Evolutionary conservation across 1,140 invertebrate species (phyloP).

Genomic region (Lepidurus packardi): DNA sequence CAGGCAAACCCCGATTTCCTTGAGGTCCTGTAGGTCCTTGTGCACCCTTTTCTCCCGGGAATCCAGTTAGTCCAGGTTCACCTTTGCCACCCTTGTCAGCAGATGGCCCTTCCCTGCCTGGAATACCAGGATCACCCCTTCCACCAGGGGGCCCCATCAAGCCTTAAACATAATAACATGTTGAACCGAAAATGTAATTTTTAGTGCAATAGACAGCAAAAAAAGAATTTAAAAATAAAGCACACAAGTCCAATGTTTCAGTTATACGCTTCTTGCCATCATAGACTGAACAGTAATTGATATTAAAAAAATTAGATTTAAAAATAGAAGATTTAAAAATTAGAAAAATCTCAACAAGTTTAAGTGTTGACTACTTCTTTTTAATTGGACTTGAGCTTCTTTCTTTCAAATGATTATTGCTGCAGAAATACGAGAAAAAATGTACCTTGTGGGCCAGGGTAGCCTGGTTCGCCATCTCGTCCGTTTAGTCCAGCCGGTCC

Average conservation of each 20-base stretch:
- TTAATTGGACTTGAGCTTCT: neutral
- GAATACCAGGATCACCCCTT: slow-evolving; percentile 59
- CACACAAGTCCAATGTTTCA: too few species aligned
- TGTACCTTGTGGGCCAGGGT: slow-evolving; percentile 25
- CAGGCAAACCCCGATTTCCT: slow-evolving; percentile 42
- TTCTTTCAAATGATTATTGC: too few species aligned
- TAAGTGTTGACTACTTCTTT: neutral
- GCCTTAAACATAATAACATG: neutral
- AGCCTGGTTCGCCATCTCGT: slow-evolving; percentile 58
- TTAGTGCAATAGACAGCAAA: too few species aligned
- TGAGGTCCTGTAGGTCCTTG: slow-evolving; percentile 42
- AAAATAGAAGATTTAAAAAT: too few species aligned
- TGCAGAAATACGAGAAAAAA: neutral
- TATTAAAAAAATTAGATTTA: too few species aligned
- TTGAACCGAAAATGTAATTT: too few species aligned
- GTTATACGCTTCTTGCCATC: too few species aligned
- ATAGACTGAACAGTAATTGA: too few species aligned
- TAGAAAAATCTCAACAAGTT: too few species aligned
- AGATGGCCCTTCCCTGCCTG: slow-evolving; percentile 60
- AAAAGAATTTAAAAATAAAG: too few species aligned
- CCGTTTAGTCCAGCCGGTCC: slow-evolving; percentile 65
- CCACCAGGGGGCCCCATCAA: slow-evolving; percentile 51
- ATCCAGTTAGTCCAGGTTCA: slow-evolving; percentile 50
- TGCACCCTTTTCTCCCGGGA: slow-evolving; percentile 40
- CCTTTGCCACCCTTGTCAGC: slow-evolving; percentile 57